Evolutionary conservation across 1,140 invertebrate genomes (phyloP).

Genomic region (Nephotettix cincticeps): DNA sequence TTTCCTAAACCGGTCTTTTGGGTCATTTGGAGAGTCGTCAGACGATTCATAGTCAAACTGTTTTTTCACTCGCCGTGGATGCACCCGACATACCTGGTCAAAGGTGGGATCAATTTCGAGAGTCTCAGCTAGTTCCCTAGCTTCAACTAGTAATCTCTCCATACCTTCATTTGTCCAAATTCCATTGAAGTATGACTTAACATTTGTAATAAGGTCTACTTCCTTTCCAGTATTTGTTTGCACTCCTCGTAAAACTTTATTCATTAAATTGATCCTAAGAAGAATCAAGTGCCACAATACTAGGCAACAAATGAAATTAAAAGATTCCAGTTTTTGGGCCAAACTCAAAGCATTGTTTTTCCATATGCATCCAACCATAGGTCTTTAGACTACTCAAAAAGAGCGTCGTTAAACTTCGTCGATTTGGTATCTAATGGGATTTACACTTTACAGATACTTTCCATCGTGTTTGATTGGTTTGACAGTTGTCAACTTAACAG

Average conservation of each 20-base stretch:
- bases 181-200: background rate
- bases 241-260: background rate
- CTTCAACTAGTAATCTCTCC: background rate
- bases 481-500: too few relatives aligned
- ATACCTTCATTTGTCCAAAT: background rate
- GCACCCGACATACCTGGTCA: background rate
- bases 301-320: background rate
- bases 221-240: background rate
- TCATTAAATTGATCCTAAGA: background rate
- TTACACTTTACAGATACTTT: background rate
- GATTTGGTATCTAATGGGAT: background rate
- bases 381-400: background rate
- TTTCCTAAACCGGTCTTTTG: background rate
- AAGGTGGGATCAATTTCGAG: background rate
- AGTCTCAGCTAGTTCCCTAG: constrained; percentile 2
- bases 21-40: background rate
- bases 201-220: background rate
- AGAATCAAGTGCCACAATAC: background rate
- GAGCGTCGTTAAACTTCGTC: too few relatives aligned
- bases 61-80: background rate
- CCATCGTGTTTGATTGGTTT: background rate
- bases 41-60: background rate
- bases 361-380: background rate
- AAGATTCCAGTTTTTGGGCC: background rate
- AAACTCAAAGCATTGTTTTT: background rate